A percentile compares a stretch with the other conserved stretches of the same genome.
These are phyloP conservation scores for Zele albiditarsus DNA, from an alignment of 2,888 invertebrate species.

Conservation along the genomic window DNA sequence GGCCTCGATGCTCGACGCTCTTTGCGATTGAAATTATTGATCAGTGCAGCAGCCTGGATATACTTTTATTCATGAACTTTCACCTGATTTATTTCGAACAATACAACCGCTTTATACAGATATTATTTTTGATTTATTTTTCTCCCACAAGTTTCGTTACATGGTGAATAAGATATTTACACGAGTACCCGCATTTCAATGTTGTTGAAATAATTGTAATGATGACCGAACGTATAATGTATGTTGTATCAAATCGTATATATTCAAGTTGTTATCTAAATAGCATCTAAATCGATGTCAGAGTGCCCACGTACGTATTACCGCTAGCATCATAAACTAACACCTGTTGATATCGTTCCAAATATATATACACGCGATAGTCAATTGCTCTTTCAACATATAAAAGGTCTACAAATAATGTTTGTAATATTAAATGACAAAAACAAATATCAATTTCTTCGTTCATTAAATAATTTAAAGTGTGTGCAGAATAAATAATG, in stretches of 20 bases:
- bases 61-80: conserved; percentile 8
- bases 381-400: not conserved
- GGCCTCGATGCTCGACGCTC: conserved; percentile 54
- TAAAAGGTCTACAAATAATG: not conserved
- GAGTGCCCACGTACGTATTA: conserved; percentile 62
- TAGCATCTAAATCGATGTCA: conserved; percentile 71
- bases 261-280: conserved; percentile 59
- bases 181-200: conserved; percentile 60
- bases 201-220: conserved; percentile 6
- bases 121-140: not conserved
- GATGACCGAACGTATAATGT: not conserved
- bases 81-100: conserved; percentile 19
- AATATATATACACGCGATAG: not conserved
- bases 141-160: not conserved
- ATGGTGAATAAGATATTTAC: not conserved
- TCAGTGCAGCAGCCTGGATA: conserved; percentile 43
- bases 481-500: conserved; percentile 41
- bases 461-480: conserved; percentile 54
- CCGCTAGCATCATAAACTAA: conserved; percentile 68
- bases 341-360: conserved; percentile 65
- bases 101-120: not conserved
- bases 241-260: conserved; percentile 2
- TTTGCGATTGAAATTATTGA: conserved; percentile 61
- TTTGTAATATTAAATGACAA: conserved; percentile 13
- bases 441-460: conserved; percentile 25